phyloP scores from a whole-genome alignment of 2,113 vertebrate species.

The Psittacus erithacus region DNA sequence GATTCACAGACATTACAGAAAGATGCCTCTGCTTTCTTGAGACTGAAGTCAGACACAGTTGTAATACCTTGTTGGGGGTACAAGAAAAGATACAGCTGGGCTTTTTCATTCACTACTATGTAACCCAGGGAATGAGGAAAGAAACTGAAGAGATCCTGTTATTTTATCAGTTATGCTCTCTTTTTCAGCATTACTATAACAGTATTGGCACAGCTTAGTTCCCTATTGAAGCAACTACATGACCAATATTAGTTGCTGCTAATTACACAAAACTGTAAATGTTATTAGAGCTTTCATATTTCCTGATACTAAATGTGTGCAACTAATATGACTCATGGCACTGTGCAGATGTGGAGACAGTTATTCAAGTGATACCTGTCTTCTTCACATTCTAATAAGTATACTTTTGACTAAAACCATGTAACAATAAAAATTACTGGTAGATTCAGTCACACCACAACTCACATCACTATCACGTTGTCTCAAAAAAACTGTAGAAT shows the following conservation, averaged over 20 bases:
- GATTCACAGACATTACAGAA: not conserved
- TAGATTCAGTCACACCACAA: slow-evolving; percentile 7
- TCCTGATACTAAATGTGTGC: not conserved
- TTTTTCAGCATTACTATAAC: not conserved
- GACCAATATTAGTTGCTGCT: not conserved
- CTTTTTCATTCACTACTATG: not conserved
- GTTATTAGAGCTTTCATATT: not conserved
- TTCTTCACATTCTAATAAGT: not conserved
- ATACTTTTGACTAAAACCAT: not conserved
- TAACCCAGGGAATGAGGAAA: not conserved
- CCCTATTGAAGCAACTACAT: not conserved
- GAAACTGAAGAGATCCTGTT: not conserved
- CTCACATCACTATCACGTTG: not conserved
- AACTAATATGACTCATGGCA: not conserved
- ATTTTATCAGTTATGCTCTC: not conserved
- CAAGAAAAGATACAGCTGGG: not conserved
- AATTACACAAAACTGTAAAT: not conserved
- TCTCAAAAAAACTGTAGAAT: slow-evolving; percentile 14
- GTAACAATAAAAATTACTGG: not conserved
- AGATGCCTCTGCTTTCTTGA: not conserved
- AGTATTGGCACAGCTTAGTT: not conserved
- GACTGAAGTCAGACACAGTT: not conserved
- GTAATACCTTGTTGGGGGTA: not conserved
- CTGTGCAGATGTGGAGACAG: not conserved
- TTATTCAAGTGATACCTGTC: not conserved